phyloP scores from a whole-genome alignment of 92 coral and sea anemone species.

The Porites evermanni region DNA sequence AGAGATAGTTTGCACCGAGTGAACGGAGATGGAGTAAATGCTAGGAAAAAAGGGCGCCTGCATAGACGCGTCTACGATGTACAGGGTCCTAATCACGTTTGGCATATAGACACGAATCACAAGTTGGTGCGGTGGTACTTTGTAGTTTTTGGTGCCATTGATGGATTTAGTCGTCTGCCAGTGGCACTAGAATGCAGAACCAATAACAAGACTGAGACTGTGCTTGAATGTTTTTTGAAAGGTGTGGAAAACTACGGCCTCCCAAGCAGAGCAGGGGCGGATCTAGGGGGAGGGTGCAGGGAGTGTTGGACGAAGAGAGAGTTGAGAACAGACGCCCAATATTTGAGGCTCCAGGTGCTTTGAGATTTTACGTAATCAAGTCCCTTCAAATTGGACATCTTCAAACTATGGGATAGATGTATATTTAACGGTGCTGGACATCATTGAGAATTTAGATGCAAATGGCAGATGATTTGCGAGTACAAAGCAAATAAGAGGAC shows the following conservation, averaged over 20 bases:
- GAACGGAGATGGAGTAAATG: too few relatives aligned
- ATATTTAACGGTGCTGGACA: too few relatives aligned
- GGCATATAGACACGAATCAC: slow-evolving; percentile 59
- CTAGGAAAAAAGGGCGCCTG: too few relatives aligned
- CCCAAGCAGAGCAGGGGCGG: slow-evolving; percentile 50
- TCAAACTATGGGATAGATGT: too few relatives aligned
- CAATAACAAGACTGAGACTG: slow-evolving; percentile 55
- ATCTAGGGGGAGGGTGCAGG: too few relatives aligned
- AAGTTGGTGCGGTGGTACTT: slow-evolving; percentile 54
- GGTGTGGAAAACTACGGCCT: slow-evolving; percentile 66
- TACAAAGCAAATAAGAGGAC: too few relatives aligned
- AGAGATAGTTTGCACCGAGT: slow-evolving; percentile 61
- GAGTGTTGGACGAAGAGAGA: slow-evolving; percentile 15
- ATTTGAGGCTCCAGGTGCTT: neutral
- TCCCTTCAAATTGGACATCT: too few relatives aligned
- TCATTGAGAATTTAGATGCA: neutral
- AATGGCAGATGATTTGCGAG: too few relatives aligned
- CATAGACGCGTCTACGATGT: slow-evolving; percentile 47
- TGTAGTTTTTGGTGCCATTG: slow-evolving; percentile 62
- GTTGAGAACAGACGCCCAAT: neutral
- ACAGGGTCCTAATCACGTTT: slow-evolving; percentile 47
- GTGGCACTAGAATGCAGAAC: slow-evolving; percentile 52
- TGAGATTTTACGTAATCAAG: too few relatives aligned
- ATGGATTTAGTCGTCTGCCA: slow-evolving; percentile 65
- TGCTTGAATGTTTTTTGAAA: slow-evolving; percentile 44